Base-by-base conservation (phyloP, 1,140 invertebrate genomes). In the Cyrtorhinus lividipennis region DNA sequence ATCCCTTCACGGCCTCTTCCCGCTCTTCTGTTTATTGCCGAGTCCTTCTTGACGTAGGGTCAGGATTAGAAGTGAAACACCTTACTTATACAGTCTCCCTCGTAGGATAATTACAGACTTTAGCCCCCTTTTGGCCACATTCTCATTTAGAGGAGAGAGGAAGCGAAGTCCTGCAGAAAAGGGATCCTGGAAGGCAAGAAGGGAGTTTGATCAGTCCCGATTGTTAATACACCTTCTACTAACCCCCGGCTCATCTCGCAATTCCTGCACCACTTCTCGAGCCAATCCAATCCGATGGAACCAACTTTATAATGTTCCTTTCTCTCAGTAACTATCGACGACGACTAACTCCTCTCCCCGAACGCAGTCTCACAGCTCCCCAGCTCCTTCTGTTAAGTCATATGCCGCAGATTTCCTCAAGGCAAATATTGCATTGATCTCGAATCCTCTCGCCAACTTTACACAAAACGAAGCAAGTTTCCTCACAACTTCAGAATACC, bases 51-150 rank as follows among this genome's bases (percentile, higher is more conserved):
- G 48, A 56, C 48, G 22, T 56, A 56, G 48, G 48, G 48, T 15
- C 18, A 56, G 48, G 48, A 56, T 56, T 56, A 56, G 15, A 56
- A 56, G 48, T 23, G 48, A 23, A n/a, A 56, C 48, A 56, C 48
- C 48, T 56, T 56, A 56, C 48, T 56, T 56, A 56, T 56, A 56
- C 48, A 38, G 30, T 38, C 30, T 38, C 30, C 30, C 30, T 38
- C 15, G 5, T 38, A 15, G 48, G 48, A 56, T 56, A 56, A 56
- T 56, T 56, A 56, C 15, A 56, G 48, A 56, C 48, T 56, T n/a
- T 56, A 56, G 48, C 48, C 48, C 48, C 22, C 48, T 56, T 56
- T 38, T 38, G 48, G 15, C 48, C 48, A 56, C 48, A 56, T 56
- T 56, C 48, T 56, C 48, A 56, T 56, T 56, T 56, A 56, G 15